Base-by-base conservation (phyloP, 30 jellyfish, hydroid and myxozoan species). In the Aurelia sp. region DNA sequence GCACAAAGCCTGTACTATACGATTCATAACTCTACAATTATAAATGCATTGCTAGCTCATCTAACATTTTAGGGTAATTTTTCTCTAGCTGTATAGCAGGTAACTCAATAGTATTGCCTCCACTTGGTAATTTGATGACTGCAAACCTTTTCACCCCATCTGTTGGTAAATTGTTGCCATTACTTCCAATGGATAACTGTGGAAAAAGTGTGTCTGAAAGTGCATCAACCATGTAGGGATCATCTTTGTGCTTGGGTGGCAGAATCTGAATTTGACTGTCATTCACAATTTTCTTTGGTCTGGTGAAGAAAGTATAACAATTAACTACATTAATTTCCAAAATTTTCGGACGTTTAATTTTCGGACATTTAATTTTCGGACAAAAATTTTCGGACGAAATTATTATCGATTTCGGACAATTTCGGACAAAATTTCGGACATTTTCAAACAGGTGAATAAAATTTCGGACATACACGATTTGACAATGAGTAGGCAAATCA, bases 211-310 rank as follows among this genome's bases (percentile, higher is more conserved):
- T 74, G 16, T 88, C 92, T n/a, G 97, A 91, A 33, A 93, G 59
- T 13, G 91, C 97, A 82, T 87, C 98, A 40, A 93, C 96, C 72
- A 93, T 87, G 76, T 86, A 93, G 10, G 98, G 98, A 58, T 93
- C 97, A 0, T 87, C 94, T 11, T 88, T 92, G 48, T 69, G 70
- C 66, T 74, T 75, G 16, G 93, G 93, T 40, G 96, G 90, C 15
- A 65, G 86, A 9, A 33, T 80, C 0, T 81, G 83, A 16, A 31
- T 50, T 6, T 11, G n/a, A 41, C 52, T 78, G 60, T 85, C 93
- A 17, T 41, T 47, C 31, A 35, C 35, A 5, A 22, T n/a, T 58
- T 93, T 93, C 86, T 88, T 93, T 21, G 98, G 98, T 78, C 98
- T 93, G 74, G n/a, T 48, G 27, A 22, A 78, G 35, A 11, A 52